Evolutionary conservation across 2,797 vertebrate genomes (phyloP).

Genomic region (Microhierax caerulescens): DNA sequence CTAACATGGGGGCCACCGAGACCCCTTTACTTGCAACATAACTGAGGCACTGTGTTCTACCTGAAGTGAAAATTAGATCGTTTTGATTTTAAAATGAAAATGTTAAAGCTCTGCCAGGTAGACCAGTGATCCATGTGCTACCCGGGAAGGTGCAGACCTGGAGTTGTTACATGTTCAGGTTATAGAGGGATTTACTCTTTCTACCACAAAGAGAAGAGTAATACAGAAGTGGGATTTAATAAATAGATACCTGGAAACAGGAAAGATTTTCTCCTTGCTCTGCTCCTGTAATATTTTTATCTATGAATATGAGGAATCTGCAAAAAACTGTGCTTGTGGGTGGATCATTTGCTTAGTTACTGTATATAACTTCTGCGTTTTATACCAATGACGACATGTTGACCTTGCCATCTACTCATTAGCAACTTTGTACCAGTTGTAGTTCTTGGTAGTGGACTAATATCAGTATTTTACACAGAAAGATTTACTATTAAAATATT

Average conservation of each 20-base stretch:
- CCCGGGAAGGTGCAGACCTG: fast-evolving
- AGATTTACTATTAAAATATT: neutral
- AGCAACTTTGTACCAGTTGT: neutral
- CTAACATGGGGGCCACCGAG: fast-evolving
- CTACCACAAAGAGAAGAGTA: neutral
- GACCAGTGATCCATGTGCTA: neutral
- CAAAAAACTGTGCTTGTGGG: neutral
- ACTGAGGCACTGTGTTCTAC: neutral
- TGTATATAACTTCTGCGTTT: neutral
- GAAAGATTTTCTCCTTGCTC: neutral
- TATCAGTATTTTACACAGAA: neutral
- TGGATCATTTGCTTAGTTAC: neutral
- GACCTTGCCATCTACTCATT: neutral
- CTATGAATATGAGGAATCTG: neutral
- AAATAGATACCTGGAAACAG: neutral
- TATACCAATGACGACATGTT: neutral
- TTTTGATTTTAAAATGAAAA: neutral
- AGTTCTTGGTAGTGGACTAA: neutral
- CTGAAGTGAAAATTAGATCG: neutral
- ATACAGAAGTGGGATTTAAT: neutral
- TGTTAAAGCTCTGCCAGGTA: neutral
- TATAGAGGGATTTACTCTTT: neutral
- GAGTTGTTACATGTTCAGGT: neutral
- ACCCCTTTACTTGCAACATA: neutral
- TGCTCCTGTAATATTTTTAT: neutral